Base-by-base conservation (phyloP, 2,113 vertebrate genomes). In the Corythornis vintsioides region DNA sequence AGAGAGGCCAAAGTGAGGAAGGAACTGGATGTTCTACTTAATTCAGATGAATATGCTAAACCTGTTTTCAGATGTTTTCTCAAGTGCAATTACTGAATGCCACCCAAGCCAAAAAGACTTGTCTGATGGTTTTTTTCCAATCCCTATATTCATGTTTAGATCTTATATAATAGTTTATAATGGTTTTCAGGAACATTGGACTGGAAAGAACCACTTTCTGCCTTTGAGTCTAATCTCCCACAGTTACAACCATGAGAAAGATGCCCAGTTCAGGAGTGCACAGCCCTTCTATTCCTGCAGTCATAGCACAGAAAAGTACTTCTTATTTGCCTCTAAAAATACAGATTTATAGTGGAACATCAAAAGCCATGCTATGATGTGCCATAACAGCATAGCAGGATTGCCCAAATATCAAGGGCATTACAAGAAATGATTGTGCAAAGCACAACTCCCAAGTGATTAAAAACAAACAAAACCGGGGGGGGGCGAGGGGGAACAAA, bases 41-140 rank as follows among this genome's bases (percentile, higher is more conserved):
- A 79, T 74, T 81, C 50, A 55, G 28, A 26, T 69, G 50, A 82
- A 86, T 65, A 8, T 18, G 52, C 63, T 93, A 82, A 92, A 92
- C 80, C 59, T 93, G n/a, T 75, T 92, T 71, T 94, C 50, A 38
- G 3, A 66, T 86, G 18, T 53, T 84, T 88, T 92, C 70, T 86
- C 70, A 74, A 52, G 75, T 70, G 53, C 40, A 69, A 28, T 84
- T 82, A 50, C 25, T 50, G 35, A 88, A 84, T 82, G n/a, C 43
- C 71, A 73, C 42, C 35, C 42, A 87, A 75, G 55, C 89, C 78
- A 83, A 89, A 84, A 88, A 50, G 59, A 57, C 61, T 71, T 64
- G 50, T 66, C 61, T 72, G 11, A 56, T 56, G 43, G 38, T 24
- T 70, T 78, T 82, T 69, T 84, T 35, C 33, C 75, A 81, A 3